Evolutionary conservation across 2,113 vertebrate genomes (phyloP), one percentile per base, ranked within the genome.

Genomic region (Notiomystis cincta): DNA sequence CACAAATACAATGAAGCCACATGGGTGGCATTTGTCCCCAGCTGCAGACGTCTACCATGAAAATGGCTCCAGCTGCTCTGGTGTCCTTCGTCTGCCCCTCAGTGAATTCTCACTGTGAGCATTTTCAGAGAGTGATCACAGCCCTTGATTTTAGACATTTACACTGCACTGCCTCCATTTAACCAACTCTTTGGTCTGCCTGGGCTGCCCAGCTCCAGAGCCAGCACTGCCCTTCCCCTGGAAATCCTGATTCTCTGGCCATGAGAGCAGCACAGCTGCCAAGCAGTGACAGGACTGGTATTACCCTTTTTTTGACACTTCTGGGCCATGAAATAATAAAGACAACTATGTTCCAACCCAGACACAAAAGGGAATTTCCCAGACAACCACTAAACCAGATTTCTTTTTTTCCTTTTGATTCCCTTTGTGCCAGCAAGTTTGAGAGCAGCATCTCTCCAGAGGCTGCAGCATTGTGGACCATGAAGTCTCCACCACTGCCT

Each of bases 21-120:
- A 11, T 2, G 2, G 53, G 45, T 76, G 37, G 45, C 48, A 40
- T 67, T 90, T 67, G 4, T 33, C n/a, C 72, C 42, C 31, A 67
- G 1, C 1, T 51, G 2, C 8, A 60, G 48, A 12, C 28, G 19
- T 9, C 75, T 24, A 6, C 40, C 27, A 40, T 2, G 6, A 75
- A 78, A 84, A 56, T 1, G 2, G 6, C 38, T 81, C 31, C 27
- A 69, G 2, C 15, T 35, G 35, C 51, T 20, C 27, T 48, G 17
- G 3, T 18, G 16, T 47, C 17, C 61, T 78, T 62, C 66, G 20
- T 40, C 42, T 64, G 35, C 15, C 19, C 51, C 54, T 78, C 24
- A 19, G 9, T 7, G 28, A 65, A 53, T 22, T 11, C 18, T 45
- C 8, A 15, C 3, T 5, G 20, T 25, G 22, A 35, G 10, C 28